Base-by-base conservation (phyloP, 2,797 vertebrate species). In the Tangara arthus region DNA sequence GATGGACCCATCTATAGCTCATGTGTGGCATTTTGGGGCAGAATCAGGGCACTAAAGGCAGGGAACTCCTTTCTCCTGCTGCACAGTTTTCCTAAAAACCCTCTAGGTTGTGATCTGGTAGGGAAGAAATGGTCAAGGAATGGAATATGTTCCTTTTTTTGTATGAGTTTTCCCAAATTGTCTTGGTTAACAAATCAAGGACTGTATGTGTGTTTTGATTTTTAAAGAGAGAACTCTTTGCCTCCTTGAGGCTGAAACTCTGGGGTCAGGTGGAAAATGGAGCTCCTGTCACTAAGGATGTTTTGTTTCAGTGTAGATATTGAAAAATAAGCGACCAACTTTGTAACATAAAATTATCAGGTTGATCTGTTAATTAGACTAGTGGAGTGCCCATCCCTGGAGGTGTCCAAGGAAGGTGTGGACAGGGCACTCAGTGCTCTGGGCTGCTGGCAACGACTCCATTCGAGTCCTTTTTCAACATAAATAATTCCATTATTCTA, bases 61-160 rank as follows among this genome's bases (percentile, higher is more conserved):
- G 32, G 4, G 32, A 10, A 5, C 9, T 27, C 44, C 37, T 41
- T 27, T 28, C 24, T 72, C 37, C 16, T 52, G 9, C 32, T 49
- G 39, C 56, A 23, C 12, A 22, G 32, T 34, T 78, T 73, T 65
- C 14, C 52, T 73, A 39, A 46, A 14, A 65, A 42, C 15, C 7
- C 21, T 26, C 22, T 47, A 32, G 41, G 30, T 19, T 73, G 9
- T 32, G 52, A 16, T 26, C 47, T 57, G 39, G 8, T 12, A 46
- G 35, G 63, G 26, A 44, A 57, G 21, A 50, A 55, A 37, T 34
- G 6, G 19, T 60, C 9, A 37, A 64, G 27, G 10, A 55, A 56
- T 2, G 2, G 1, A 12, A 23, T 1, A 0, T 50, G 21, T 61
- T 82, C 5, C 8, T n/a, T 44, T 27, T 41, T 59, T 42, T 27